A percentile compares a stretch with the other conserved stretches of the same genome.
Evolutionary conservation across 2,888 invertebrate genomes (phyloP).

Genomic region (Masnerella sp.): DNA sequence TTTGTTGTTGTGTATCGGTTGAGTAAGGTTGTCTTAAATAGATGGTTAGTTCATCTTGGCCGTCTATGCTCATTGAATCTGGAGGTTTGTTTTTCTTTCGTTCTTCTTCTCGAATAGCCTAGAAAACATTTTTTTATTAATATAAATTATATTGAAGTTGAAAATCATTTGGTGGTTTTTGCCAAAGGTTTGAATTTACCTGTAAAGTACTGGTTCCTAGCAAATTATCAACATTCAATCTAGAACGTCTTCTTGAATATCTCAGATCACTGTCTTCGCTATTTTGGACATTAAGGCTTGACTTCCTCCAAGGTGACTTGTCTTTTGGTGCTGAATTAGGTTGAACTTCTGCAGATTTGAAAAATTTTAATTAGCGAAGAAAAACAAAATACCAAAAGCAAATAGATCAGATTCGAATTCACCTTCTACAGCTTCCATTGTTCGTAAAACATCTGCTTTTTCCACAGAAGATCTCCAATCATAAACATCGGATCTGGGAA

Average conservation of each 20-base stretch:
- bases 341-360: conserved; percentile 83
- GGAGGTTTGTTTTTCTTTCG: conserved; percentile 72
- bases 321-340: conserved; percentile 83
- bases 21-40: conserved; percentile 71
- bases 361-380: neutral
- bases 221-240: conserved; percentile 75
- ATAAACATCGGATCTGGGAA: conserved; percentile 81
- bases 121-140: conserved; percentile 22
- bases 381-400: neutral
- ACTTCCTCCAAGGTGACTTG: conserved; percentile 88
- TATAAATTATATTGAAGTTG: too few species aligned
- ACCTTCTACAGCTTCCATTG: conserved; percentile 93
- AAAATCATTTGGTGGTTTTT: too few species aligned
- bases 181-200: conserved; percentile 64
- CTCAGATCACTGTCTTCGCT: conserved; percentile 83
- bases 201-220: conserved; percentile 76
- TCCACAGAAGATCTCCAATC: conserved; percentile 92
- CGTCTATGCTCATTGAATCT: conserved; percentile 64
- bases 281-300: conserved; percentile 82
- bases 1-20: conserved; percentile 40
- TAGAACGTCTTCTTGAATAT: conserved; percentile 78
- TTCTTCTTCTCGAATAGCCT: conserved; percentile 75
- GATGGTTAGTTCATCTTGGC: conserved; percentile 73
- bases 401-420: conserved; percentile 45
- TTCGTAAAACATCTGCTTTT: conserved; percentile 88